A percentile compares a stretch with the other conserved stretches of the same genome.
Conservation (phyloP, 2,797 vertebrate species). For the Periophthalmus magnuspinnatus region DNA sequence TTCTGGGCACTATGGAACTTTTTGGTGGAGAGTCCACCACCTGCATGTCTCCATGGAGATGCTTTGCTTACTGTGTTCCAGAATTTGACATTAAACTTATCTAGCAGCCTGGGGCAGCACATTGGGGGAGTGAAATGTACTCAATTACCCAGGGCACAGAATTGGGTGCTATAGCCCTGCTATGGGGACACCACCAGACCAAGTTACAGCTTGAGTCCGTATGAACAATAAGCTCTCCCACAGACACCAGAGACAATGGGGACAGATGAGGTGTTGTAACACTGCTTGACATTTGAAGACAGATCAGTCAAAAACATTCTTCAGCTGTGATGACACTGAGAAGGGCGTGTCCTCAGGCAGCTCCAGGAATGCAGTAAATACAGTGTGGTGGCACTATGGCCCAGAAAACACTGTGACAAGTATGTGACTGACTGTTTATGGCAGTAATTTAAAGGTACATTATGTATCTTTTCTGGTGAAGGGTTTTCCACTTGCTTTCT, state of each 20-base stretch:
- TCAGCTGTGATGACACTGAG: slow-evolving; percentile 45
- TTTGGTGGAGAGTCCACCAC: no score
- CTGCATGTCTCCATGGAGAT: no score
- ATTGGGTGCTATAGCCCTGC: no score
- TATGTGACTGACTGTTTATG: slow-evolving; percentile 1
- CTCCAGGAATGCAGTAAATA: slow-evolving; percentile 28
- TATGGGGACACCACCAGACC: no score
- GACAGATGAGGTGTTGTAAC: slow-evolving; percentile 25
- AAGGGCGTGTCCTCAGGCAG: slow-evolving; percentile 31
- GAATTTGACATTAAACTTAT: no score
- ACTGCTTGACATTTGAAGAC: slow-evolving; percentile 42
- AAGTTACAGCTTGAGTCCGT: no score
- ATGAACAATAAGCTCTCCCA: slow-evolving; percentile 13
- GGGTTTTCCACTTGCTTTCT: neutral
- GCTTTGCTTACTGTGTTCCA: no score
- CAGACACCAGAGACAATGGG: slow-evolving; percentile 29
- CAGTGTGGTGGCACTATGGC: neutral
- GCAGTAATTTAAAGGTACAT: neutral
- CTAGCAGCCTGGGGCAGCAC: no score
- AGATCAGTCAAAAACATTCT: slow-evolving; percentile 51
- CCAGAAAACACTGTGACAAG: neutral
- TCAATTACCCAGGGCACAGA: no score
- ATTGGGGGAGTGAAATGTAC: no score
- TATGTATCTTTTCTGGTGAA: neutral
- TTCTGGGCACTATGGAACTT: no score